phyloP scores from a whole-genome alignment of 2,797 vertebrate species.

The Semotilus atromaculatus region DNA sequence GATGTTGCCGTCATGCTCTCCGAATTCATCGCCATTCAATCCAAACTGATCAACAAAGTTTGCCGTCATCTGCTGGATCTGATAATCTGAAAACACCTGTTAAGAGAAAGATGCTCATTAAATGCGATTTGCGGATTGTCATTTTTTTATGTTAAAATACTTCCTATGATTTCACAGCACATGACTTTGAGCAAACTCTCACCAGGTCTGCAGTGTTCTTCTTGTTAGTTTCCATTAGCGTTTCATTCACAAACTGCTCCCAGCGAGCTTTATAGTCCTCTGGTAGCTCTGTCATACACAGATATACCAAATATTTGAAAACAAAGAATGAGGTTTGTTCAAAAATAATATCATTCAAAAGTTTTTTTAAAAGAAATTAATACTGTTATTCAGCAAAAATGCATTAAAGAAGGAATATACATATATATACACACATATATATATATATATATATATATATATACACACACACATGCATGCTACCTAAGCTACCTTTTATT shows the following conservation, averaged over 20 bases:
- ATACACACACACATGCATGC: too few relatives aligned
- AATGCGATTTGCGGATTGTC: background rate
- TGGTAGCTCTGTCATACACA: slow-evolving; percentile 83
- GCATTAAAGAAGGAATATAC: background rate
- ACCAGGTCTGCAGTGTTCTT: slow-evolving; percentile 96
- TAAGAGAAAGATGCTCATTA: background rate
- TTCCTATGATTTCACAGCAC: background rate
- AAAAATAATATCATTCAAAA: background rate
- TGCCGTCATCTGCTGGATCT: slow-evolving; percentile 98
- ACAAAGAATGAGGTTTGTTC: background rate
- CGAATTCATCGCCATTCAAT: slow-evolving; percentile 96
- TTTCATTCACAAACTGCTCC: slow-evolving; percentile 95
- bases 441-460: too few relatives aligned
- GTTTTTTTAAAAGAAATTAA: too few relatives aligned
- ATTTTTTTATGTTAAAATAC: background rate
- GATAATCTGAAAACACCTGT: slow-evolving; percentile 97
- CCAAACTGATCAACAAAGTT: slow-evolving; percentile 97
- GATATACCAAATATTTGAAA: background rate
- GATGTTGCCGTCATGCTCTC: slow-evolving; percentile 93
- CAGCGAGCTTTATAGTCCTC: slow-evolving; percentile 92
- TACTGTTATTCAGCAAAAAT: background rate
- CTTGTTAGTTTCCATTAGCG: slow-evolving; percentile 90
- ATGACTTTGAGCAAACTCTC: slow-evolving; percentile 60
- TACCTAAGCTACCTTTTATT: slow-evolving; percentile 87
- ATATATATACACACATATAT: too few relatives aligned